phyloP scores from a whole-genome alignment of 2,113 vertebrate species.

The Tachysurus vachellii region DNA sequence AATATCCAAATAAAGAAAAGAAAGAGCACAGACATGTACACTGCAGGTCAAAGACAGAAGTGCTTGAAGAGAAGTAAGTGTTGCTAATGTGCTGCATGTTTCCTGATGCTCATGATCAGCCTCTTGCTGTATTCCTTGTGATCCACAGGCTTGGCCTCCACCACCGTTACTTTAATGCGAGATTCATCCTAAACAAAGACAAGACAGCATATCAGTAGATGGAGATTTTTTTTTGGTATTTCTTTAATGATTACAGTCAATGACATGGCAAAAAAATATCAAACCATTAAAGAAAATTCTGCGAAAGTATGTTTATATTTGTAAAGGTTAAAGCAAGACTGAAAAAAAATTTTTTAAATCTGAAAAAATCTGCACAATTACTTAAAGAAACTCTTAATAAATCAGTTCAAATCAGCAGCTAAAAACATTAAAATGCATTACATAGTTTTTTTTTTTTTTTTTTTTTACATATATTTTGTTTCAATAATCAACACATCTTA shows the following conservation, averaged over 20 bases:
- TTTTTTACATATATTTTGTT: background rate
- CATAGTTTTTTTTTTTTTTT: background rate
- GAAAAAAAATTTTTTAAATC: background rate
- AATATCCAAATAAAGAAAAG: constrained; percentile 16
- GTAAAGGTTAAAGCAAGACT: background rate
- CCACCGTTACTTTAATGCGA: constrained; percentile 88
- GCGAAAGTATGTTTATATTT: background rate
- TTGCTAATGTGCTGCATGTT: constrained; percentile 67
- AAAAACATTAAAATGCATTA: no score
- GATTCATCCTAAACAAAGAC: constrained; percentile 84
- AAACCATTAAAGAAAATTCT: background rate
- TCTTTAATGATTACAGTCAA: background rate
- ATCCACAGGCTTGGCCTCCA: constrained; percentile 90
- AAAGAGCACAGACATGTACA: background rate
- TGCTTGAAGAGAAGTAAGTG: background rate
- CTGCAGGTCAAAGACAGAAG: constrained; percentile 14
- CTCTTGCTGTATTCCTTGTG: constrained; percentile 88
- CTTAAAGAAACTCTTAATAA: background rate
- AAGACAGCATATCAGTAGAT: background rate
- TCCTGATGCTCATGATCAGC: constrained; percentile 86
- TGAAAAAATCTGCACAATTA: background rate
- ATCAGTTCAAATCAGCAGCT: background rate
- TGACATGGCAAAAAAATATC: background rate
- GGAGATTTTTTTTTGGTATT: no score
- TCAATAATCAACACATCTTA: background rate